Evolutionary conservation across 2,113 vertebrate species (phyloP).

Genomic region (Lagopus leucura): DNA sequence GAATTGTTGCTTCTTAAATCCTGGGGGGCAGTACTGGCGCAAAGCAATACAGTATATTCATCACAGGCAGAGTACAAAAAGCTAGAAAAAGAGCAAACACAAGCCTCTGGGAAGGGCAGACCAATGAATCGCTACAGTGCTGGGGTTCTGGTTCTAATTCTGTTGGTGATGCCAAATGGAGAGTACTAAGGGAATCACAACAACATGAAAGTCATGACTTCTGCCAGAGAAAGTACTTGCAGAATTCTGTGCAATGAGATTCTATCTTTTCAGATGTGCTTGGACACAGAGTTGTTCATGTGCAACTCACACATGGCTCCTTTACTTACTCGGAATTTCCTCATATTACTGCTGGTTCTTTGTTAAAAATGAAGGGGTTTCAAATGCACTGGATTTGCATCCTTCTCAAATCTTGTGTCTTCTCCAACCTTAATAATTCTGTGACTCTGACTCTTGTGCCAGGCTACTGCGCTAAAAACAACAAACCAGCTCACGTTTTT

Average conservation of each 20-base stretch:
- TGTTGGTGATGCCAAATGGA: neutral
- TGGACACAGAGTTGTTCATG: neutral
- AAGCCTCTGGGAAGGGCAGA: neutral
- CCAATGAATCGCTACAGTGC: neutral
- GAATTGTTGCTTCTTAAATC: conserved; percentile 5
- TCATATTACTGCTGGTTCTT: neutral
- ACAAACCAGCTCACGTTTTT: neutral
- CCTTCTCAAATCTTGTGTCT: neutral
- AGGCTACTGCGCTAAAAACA: neutral
- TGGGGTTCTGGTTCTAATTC: neutral
- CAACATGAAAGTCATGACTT: neutral
- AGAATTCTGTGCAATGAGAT: neutral
- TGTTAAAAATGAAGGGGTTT: neutral
- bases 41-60: neutral
- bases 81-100: conserved; percentile 32
- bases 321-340: neutral
- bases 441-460: neutral
- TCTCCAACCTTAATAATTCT: no score
- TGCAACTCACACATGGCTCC: neutral
- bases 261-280: neutral
- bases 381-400: neutral
- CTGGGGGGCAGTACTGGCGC: neutral
- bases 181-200: conserved; percentile 2
- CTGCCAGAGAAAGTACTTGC: conserved; percentile 4
- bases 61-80: conserved; percentile 7